phyloP scores from a whole-genome alignment of 2,113 vertebrate species.

The Pica pica region DNA sequence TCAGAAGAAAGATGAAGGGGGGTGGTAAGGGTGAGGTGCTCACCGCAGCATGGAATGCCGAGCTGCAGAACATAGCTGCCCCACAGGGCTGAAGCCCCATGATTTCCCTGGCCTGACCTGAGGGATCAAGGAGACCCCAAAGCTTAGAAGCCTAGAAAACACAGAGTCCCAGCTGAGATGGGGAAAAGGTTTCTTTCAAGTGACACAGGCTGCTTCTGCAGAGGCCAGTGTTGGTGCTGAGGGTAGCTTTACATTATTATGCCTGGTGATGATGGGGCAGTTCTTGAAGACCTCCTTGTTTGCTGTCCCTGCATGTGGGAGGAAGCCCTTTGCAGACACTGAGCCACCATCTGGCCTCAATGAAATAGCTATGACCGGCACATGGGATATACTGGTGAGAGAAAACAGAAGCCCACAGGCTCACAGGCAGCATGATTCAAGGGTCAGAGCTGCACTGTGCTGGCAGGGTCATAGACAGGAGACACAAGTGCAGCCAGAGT shows the following conservation, averaged over 20 bases:
- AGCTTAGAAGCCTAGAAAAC: not conserved
- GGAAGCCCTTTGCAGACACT: not conserved
- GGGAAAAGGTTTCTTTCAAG: not conserved
- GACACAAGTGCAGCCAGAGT: not conserved
- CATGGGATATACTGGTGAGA: fast-evolving
- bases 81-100: not conserved
- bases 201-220: not conserved
- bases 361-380: not conserved
- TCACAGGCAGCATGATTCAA: not conserved
- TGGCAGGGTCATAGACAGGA: not conserved
- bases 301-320: not conserved
- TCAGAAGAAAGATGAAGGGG: not conserved
- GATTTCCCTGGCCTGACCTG: not conserved
- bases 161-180: not conserved
- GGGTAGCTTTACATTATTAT: not conserved
- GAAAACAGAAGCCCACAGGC: not conserved
- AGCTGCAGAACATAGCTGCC: not conserved
- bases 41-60: fast-evolving
- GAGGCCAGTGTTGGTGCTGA: not conserved
- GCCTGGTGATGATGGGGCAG: not conserved
- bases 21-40: not conserved
- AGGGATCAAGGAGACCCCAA: not conserved
- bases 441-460: not conserved
- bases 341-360: not conserved
- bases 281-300: not conserved